Conservation (phyloP, 1,140 invertebrate genomes). For the Nomia melanderi region DNA sequence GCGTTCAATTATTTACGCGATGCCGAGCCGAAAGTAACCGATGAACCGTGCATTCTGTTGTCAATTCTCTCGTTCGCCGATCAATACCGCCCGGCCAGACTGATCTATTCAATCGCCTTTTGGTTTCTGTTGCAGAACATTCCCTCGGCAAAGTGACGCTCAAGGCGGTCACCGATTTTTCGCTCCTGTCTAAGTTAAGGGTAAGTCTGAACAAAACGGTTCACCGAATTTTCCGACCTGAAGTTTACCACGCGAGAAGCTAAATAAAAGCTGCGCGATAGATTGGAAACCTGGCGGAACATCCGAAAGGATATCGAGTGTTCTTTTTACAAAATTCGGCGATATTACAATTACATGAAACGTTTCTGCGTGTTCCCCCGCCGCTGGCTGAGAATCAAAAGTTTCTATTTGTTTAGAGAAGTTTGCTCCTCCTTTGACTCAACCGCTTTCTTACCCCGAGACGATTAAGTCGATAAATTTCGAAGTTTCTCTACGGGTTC, state of each 20-base stretch:
- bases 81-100: background rate
- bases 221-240: no score
- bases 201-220: constrained; percentile 20
- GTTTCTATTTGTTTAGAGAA: constrained; percentile 13
- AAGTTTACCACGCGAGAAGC: no score
- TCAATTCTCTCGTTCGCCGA: background rate
- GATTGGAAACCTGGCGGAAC: no score
- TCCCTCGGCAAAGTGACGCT: constrained; percentile 46
- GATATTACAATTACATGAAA: no score
- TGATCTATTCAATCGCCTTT: background rate
- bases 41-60: background rate
- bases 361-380: no score
- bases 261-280: no score
- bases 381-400: background rate
- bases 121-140: constrained; percentile 32
- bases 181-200: constrained; percentile 47
- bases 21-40: background rate
- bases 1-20: constrained; percentile 34
- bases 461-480: constrained; percentile 43
- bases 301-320: no score
- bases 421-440: background rate
- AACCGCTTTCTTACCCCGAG: constrained; percentile 6
- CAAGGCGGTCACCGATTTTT: constrained; percentile 44
- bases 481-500: background rate
- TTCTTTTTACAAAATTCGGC: no score